Evolutionary conservation across 2,113 vertebrate species (phyloP), one percentile per base, ranked within the genome.

Genomic region (Mus pahari): DNA sequence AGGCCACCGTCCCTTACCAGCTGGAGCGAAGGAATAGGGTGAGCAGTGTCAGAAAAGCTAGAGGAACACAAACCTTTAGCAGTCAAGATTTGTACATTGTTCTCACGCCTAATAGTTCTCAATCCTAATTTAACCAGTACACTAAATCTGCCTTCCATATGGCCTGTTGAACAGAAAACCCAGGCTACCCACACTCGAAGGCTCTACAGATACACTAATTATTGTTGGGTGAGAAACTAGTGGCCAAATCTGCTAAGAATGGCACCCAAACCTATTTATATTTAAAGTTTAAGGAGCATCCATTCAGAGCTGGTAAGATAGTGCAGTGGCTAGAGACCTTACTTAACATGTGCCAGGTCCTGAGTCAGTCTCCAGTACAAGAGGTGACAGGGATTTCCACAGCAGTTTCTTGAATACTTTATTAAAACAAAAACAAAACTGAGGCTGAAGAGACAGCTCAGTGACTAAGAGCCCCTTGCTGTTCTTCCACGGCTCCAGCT

Each of bases 1-100:
- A 96, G 33, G 42, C 82, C 93, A 95, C 92, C 39, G 94, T 74
- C 89, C 60, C 78, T 42, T 1, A 97, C 71, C 79, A 97, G 89
- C 53, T 55, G 39, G 33, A 88, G 89, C 42, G 45, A 78, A 92
- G 66, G 39, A 60, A 89, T 48, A 71, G 55, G 58, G 82, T 60
- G 60, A 83, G 74, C 42, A 82, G 86, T 22, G 39, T 94, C 20
- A 66, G 28, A 64, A 64, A 31, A 58, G 26, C 7, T 36, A 82
- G 19, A 70, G 60, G 9, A 83, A 90, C 58, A 28, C 8, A 87
- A 89, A 58, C 1, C 31, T 95, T 36, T 33, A 86, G 48, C 92
- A 84, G 92, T 58, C 42, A 92, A 88, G 84, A 91, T 91, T 84
- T 1, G 24, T 26, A 36, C 4, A 22, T 33, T 39, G 20, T 89